phyloP scores from a whole-genome alignment of 2,888 invertebrate species.

The Baccha elongata region DNA sequence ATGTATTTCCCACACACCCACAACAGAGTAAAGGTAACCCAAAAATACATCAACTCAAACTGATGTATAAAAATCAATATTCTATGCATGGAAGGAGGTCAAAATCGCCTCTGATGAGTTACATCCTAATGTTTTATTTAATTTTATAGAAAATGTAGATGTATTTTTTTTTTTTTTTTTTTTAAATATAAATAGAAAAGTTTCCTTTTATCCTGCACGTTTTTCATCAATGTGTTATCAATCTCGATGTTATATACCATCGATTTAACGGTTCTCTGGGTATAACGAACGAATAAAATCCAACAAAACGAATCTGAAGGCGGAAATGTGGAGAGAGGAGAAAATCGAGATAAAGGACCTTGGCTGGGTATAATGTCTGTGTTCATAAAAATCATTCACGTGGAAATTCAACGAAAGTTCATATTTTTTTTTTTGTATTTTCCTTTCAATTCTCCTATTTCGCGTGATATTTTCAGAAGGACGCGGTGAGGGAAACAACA shows the following conservation, averaged over 20 bases:
- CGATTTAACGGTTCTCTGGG: constrained; percentile 54
- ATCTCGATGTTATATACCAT: constrained; percentile 53
- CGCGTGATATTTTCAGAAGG: constrained; percentile 15
- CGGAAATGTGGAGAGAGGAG: background rate
- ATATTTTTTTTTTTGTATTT: background rate
- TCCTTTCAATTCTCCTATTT: background rate
- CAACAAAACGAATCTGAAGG: background rate
- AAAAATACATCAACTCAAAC: constrained; percentile 15
- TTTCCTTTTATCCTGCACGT: background rate
- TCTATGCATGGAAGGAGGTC: constrained; percentile 10
- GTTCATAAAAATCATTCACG: constrained; percentile 50
- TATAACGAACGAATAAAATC: background rate
- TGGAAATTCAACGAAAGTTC: constrained; percentile 55
- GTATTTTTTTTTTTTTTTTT: background rate
- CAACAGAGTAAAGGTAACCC: constrained; percentile 10
- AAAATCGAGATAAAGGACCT: constrained; percentile 1
- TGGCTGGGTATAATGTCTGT: constrained; percentile 40
- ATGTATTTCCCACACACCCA: background rate
- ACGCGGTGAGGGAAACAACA: constrained; percentile 17
- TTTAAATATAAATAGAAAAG: background rate
- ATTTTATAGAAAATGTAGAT: background rate
- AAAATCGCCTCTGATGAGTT: constrained; percentile 31
- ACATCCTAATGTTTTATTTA: constrained; percentile 23
- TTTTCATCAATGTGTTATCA: constrained; percentile 38
- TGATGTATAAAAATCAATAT: constrained; percentile 15